Conservation (phyloP, 37 sponge, comb jelly and placozoan species). For the Theonella swinhoei region DNA sequence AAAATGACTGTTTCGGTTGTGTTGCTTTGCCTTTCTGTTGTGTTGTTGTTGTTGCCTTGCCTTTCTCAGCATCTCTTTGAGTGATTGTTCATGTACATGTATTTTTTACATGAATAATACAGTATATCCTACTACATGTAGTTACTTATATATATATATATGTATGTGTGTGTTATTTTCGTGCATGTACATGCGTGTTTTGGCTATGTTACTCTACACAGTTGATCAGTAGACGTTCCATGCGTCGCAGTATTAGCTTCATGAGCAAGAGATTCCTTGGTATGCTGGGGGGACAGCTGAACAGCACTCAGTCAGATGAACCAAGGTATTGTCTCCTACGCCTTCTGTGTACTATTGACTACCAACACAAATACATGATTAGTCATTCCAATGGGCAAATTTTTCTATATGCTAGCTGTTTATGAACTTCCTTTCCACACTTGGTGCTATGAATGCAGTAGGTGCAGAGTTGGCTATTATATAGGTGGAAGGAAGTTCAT, state of each 20-base stretch:
- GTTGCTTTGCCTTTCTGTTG: no score
- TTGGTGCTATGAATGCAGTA: no score
- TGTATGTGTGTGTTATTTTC: not conserved
- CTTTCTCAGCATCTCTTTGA: not conserved
- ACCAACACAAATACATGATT: no score
- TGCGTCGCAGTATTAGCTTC: slow-evolving; percentile 37
- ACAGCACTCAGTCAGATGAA: slow-evolving; percentile 21
- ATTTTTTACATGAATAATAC: not conserved
- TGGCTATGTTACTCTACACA: not conserved
- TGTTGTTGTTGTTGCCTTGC: no score
- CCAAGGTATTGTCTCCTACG: no score
- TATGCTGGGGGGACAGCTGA: slow-evolving; percentile 38
- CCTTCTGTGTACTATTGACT: no score
- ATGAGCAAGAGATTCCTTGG: slow-evolving; percentile 11
- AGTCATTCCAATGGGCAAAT: no score
- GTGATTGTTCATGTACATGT: not conserved
- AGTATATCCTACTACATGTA: not conserved
- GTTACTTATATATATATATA: not conserved
- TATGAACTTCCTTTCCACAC: no score
- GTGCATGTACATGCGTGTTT: not conserved
- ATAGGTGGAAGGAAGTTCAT: no score
- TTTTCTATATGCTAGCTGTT: no score
- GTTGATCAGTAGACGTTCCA: slow-evolving; percentile 35
- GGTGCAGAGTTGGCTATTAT: no score
- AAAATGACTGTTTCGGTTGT: no score